These are phyloP conservation scores for Phylloscopus whistleri DNA, from an alignment of 2,113 vertebrate genomes.

Conservation along the genomic window DNA sequence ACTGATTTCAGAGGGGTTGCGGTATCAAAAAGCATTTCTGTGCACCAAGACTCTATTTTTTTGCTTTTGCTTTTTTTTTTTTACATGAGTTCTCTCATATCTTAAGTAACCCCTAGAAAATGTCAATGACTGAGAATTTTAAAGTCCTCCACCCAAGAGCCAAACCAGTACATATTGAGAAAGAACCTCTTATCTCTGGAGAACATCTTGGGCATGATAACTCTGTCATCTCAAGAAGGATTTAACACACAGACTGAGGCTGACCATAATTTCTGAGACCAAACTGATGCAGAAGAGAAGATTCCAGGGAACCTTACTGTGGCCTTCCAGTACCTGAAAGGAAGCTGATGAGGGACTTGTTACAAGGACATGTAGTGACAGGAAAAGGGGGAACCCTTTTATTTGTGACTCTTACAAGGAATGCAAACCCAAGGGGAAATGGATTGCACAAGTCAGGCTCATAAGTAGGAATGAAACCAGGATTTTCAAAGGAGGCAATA, in stretches of 20 bases:
- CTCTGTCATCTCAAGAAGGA: neutral
- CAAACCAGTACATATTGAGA: neutral
- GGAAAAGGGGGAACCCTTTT: neutral
- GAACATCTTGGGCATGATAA: neutral
- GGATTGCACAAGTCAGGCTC: neutral
- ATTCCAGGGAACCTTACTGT: neutral
- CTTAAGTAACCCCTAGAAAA: neutral
- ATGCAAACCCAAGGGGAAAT: neutral
- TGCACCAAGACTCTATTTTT: neutral
- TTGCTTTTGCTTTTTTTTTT: neutral
- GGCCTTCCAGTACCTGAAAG: neutral
- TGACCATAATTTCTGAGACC: neutral
- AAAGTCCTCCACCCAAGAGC: neutral
- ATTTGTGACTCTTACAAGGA: neutral
- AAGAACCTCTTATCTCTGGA: neutral
- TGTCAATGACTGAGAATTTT: neutral
- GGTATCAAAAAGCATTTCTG: neutral
- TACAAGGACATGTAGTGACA: neutral
- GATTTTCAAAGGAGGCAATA: neutral
- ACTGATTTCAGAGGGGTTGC: neutral
- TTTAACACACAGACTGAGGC: neutral
- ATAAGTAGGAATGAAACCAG: neutral
- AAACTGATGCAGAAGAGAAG: neutral
- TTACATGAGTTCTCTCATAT: neutral
- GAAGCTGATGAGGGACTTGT: neutral